phyloP scores from a whole-genome alignment of 2,888 invertebrate genomes.

The Cyclophora punctaria region DNA sequence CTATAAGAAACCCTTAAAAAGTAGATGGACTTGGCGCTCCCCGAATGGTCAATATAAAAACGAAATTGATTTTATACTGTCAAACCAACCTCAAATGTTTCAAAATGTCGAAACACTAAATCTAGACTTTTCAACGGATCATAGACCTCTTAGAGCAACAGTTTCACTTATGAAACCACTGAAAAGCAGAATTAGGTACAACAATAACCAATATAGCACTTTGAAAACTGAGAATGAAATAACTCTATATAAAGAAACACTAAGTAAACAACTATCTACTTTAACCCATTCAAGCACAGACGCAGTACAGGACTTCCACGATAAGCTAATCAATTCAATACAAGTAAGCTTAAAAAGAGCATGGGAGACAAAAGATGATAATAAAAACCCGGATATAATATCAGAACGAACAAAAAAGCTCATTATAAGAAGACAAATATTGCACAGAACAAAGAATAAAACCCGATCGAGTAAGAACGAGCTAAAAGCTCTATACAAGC shows the following conservation, averaged over 20 bases:
- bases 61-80: constrained; percentile 14
- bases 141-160: constrained; percentile 6
- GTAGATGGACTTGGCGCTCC: constrained; percentile 12
- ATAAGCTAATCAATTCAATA: background rate
- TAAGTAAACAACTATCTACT: no score
- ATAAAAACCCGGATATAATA: background rate
- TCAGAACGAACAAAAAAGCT: background rate
- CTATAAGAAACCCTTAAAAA: constrained; percentile 8
- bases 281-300: no score
- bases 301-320: no score
- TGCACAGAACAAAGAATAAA: constrained; percentile 2
- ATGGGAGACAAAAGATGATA: background rate
- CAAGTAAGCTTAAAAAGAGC: background rate
- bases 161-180: no score
- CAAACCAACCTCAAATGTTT: constrained; percentile 3
- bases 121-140: constrained; percentile 3
- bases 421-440: constrained; percentile 2
- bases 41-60: constrained; percentile 9
- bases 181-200: background rate
- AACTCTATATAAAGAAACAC: no score
- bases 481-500: background rate
- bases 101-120: constrained; percentile 6
- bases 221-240: background rate
- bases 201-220: background rate
- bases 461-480: background rate